Conservation (phyloP, 2,797 vertebrate species). For the Melanotaenia pygmaea region DNA sequence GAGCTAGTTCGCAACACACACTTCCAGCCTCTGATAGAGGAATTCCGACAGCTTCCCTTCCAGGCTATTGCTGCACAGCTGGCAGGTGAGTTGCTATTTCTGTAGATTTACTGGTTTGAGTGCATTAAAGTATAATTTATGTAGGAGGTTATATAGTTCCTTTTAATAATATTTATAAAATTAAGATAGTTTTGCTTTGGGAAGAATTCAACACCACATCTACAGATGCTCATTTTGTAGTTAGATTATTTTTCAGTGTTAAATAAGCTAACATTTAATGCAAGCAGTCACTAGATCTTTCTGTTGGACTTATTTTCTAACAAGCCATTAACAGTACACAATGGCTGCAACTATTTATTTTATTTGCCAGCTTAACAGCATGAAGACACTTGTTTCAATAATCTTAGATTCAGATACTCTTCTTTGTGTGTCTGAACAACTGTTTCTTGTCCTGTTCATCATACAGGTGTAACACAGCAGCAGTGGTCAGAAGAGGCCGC, state of each 20-base stretch:
- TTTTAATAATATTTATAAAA: background rate
- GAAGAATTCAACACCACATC: background rate
- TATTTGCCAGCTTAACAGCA: too few species aligned
- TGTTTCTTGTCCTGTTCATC: background rate
- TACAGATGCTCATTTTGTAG: too few species aligned
- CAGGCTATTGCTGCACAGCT: conserved; percentile 92
- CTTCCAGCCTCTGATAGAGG: conserved; percentile 85
- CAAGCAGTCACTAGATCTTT: too few species aligned
- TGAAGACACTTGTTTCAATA: too few species aligned
- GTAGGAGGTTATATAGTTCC: background rate
- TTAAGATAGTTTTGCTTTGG: background rate
- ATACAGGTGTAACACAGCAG: conserved; percentile 75
- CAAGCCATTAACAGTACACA: too few species aligned
- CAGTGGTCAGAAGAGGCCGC: conserved; percentile 93
- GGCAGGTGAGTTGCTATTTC: conserved; percentile 82
- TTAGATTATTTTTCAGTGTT: too few species aligned
- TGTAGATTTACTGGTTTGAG: background rate
- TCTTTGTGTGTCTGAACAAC: background rate
- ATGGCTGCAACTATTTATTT: too few species aligned
- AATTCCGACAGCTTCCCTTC: conserved; percentile 92
- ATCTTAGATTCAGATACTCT: background rate
- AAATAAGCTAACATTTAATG: too few species aligned
- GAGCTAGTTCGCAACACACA: conserved; percentile 85
- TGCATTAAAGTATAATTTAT: background rate
- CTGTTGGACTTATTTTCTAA: too few species aligned